A percentile compares a stretch with the other conserved stretches of the same genome.
Conservation (phyloP, 2,888 invertebrate species). For the Crioceris asparagi region DNA sequence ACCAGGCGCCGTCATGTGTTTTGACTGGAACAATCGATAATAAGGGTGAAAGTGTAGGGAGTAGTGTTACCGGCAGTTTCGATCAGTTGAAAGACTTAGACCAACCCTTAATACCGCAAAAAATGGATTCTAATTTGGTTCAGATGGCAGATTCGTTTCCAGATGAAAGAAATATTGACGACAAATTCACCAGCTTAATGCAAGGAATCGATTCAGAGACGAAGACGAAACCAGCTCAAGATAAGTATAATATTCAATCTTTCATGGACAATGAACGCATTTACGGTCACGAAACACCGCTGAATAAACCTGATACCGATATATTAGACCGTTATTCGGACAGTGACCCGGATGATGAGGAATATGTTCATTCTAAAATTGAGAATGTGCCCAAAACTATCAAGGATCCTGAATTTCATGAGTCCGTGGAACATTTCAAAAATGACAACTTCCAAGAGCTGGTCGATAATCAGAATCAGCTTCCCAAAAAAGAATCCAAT, state of each 20-base stretch:
- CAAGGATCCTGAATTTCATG: slow-evolving; percentile 16
- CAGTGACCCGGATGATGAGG: slow-evolving; percentile 38
- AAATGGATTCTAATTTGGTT: slow-evolving; percentile 33
- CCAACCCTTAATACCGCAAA: slow-evolving; percentile 16
- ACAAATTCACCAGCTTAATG: slow-evolving; percentile 31
- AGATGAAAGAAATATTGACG: slow-evolving; percentile 28
- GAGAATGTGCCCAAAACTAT: slow-evolving; percentile 21
- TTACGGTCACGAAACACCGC: slow-evolving; percentile 10
- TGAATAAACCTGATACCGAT: slow-evolving; percentile 22
- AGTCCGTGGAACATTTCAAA: slow-evolving; percentile 21
- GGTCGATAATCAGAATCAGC: slow-evolving; percentile 15
- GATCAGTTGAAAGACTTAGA: slow-evolving; percentile 17
- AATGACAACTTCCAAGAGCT: slow-evolving; percentile 29
- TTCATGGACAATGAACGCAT: slow-evolving; percentile 34
- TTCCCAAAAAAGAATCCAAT: slow-evolving; percentile 12
- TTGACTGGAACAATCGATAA: slow-evolving; percentile 33
- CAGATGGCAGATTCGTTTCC: slow-evolving; percentile 35
- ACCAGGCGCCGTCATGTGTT: slow-evolving; percentile 24
- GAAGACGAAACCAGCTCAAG: slow-evolving; percentile 10
- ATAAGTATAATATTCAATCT: slow-evolving; percentile 24
- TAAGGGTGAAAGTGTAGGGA: slow-evolving; percentile 33
- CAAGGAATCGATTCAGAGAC: slow-evolving; percentile 24
- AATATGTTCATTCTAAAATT: slow-evolving; percentile 27
- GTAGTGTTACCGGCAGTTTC: slow-evolving; percentile 21
- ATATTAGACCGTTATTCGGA: slow-evolving; percentile 48